phyloP scores from a whole-genome alignment of 2,113 vertebrate species.

The Melanostigma gelatinosum region DNA sequence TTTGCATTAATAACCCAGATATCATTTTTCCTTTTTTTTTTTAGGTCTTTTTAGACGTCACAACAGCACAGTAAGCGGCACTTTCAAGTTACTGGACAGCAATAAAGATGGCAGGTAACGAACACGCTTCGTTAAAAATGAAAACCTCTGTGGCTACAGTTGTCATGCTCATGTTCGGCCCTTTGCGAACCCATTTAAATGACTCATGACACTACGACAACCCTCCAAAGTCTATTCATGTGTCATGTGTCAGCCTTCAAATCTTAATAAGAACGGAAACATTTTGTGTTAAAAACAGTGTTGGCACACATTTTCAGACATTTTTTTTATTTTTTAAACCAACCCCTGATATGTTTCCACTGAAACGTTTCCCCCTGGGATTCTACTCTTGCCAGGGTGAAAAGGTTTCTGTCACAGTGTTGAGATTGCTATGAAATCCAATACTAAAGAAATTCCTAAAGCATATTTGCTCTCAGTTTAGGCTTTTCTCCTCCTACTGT shows the following conservation, averaged over 20 bases:
- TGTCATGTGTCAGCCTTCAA: background rate
- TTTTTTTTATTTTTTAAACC: slow-evolving; percentile 1
- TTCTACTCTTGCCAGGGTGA: slow-evolving; percentile 39
- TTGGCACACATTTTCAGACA: slow-evolving; percentile 15
- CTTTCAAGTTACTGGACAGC: slow-evolving; percentile 74
- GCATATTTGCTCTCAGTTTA: slow-evolving; percentile 34
- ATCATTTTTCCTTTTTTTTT: slow-evolving; percentile 22
- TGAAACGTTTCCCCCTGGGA: slow-evolving; percentile 1
- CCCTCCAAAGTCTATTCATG: background rate
- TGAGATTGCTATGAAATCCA: slow-evolving; percentile 46
- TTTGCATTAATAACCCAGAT: slow-evolving; percentile 27
- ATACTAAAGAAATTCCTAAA: slow-evolving; percentile 38
- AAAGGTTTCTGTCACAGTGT: slow-evolving; percentile 49
- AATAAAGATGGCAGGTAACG: slow-evolving; percentile 76
- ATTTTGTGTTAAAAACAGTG: background rate
- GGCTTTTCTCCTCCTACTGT: slow-evolving; percentile 12
- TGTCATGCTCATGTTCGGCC: background rate
- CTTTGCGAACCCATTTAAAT: background rate
- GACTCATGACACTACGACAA: background rate
- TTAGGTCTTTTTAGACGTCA: slow-evolving; percentile 49
- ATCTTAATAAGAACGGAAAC: background rate
- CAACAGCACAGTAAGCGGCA: slow-evolving; percentile 45
- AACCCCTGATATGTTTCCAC: slow-evolving; percentile 32
- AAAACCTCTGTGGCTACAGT: background rate
- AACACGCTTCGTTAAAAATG: background rate